Conservation (phyloP, 2,113 vertebrate genomes). For the Rhodinocichla rosea region DNA sequence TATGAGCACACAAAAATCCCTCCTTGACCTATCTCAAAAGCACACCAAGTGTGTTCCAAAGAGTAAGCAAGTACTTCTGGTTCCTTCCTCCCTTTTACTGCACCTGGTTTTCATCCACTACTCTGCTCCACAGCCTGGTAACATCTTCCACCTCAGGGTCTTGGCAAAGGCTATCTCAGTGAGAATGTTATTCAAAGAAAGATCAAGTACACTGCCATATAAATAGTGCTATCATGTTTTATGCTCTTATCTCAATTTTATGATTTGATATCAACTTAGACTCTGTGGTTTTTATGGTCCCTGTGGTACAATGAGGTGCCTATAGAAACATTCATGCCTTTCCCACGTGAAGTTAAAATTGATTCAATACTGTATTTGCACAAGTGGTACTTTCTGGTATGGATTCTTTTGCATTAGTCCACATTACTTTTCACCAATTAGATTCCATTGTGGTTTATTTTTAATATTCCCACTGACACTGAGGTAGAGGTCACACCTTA, state of each 20-base stretch:
- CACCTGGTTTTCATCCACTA: neutral
- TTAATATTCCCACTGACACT: neutral
- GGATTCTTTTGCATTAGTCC: neutral
- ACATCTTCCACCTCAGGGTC: neutral
- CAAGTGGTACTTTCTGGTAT: neutral
- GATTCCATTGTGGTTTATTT: neutral
- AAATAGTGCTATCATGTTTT: neutral
- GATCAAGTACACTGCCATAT: neutral
- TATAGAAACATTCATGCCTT: neutral
- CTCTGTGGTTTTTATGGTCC: neutral
- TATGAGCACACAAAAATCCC: neutral
- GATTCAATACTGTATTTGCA: neutral
- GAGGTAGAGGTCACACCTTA: neutral
- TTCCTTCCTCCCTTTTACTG: neutral
- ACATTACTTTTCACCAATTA: neutral
- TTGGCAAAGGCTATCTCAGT: neutral
- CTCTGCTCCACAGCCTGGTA: neutral
- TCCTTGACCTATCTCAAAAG: neutral
- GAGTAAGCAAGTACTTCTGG: neutral
- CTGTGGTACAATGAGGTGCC: neutral
- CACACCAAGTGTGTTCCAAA: neutral
- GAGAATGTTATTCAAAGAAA: conserved; percentile 10
- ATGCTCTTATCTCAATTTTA: neutral
- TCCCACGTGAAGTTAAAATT: conserved; percentile 5
- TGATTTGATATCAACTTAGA: neutral